These are phyloP conservation scores for Pararge aegeria DNA, from an alignment of 1,140 invertebrate genomes.

Conservation along the genomic window DNA sequence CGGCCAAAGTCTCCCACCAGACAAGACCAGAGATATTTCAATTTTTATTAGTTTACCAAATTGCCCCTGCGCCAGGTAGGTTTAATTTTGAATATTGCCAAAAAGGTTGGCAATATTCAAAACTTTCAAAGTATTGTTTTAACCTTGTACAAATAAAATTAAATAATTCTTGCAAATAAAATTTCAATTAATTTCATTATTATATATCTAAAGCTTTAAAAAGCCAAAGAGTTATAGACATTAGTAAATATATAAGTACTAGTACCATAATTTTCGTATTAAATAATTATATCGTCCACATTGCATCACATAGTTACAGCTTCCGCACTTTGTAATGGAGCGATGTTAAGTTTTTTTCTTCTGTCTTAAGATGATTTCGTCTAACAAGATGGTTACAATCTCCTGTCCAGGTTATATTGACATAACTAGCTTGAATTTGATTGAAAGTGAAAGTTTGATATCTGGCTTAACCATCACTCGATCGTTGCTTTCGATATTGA, in stretches of 20 bases:
- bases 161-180: no score
- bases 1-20: no score
- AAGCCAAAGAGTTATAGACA: no score
- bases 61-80: no score
- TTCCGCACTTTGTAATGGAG: conserved; percentile 27
- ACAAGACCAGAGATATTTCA: no score
- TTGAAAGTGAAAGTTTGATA: conserved; percentile 33
- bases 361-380: conserved; percentile 15
- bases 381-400: conserved; percentile 21
- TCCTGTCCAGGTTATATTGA: conserved; percentile 23
- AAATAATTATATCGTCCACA: conserved; percentile 26
- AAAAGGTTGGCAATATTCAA: no score
- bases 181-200: no score
- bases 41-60: no score
- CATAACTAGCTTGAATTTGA: conserved; percentile 20
- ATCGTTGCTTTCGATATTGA: conserved; percentile 28
- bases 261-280: conserved; percentile 23
- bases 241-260: no score
- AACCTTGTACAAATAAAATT: no score
- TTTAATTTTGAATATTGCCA: no score
- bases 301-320: conserved; percentile 29
- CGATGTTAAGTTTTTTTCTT: conserved; percentile 11
- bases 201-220: neutral
- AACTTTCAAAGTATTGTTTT: no score
- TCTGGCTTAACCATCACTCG: conserved; percentile 13